Evolutionary conservation across 2,888 invertebrate species (phyloP).

Genomic region (Prosapia bicincta): DNA sequence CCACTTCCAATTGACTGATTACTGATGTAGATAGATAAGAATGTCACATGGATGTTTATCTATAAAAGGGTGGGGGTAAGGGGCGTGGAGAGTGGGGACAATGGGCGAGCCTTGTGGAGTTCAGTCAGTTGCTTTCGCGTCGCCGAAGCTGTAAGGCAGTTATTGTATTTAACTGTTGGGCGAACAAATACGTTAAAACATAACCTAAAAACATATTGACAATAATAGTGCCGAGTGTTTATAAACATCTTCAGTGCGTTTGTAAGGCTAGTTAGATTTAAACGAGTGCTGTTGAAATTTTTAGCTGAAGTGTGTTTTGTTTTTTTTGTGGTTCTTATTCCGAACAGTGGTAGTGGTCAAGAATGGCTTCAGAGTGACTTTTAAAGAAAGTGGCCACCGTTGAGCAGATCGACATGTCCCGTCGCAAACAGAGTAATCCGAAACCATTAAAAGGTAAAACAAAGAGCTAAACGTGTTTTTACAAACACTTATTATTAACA

Average conservation of each 20-base stretch:
- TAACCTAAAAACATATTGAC: conserved; percentile 18
- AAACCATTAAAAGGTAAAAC: conserved; percentile 87
- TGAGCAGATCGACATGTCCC: conserved; percentile 65
- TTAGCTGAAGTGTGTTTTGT: not conserved
- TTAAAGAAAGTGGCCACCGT: not conserved
- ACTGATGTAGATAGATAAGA: conserved; percentile 25
- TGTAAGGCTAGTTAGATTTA: no score
- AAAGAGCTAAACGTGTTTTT: no score
- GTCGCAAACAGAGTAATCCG: conserved; percentile 94
- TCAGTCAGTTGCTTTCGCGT: conserved; percentile 25
- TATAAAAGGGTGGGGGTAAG: not conserved
- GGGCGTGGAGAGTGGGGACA: conserved; percentile 6
- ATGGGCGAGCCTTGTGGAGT: not conserved
- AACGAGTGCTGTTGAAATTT: no score
- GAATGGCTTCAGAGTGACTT: not conserved
- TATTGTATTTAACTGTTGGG: not conserved
- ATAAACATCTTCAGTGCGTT: no score
- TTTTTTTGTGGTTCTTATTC: not conserved
- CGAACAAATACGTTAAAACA: conserved; percentile 13
- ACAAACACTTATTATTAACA: no score
- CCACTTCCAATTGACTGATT: conserved; percentile 26
- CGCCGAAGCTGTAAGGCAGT: conserved; percentile 4
- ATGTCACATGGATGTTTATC: conserved; percentile 22
- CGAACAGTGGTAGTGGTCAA: not conserved
- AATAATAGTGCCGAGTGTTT: not conserved